These are phyloP conservation scores for Cacajao melanocephalus DNA, from an alignment of 2,797 vertebrate species.

Conservation along the genomic window DNA sequence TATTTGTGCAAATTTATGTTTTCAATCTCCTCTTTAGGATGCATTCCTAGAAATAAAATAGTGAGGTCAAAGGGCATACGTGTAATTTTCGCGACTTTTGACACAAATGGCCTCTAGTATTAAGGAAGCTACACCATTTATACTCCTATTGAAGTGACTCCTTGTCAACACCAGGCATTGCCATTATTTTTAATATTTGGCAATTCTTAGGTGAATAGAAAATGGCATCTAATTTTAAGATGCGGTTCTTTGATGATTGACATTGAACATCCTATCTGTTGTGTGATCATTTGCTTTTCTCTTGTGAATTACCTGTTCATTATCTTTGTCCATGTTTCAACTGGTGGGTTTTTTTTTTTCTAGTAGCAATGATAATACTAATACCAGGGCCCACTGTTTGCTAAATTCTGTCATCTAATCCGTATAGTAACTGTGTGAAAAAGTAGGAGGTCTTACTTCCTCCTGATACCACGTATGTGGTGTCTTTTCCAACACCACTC, in stretches of 20 bases:
- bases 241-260: not conserved
- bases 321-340: not conserved
- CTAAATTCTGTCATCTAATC: not conserved
- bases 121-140: not conserved
- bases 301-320: not conserved
- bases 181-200: constrained; percentile 31
- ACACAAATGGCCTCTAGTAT: not conserved
- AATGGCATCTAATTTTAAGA: not conserved
- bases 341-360: not conserved
- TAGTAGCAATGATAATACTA: not conserved
- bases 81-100: not conserved
- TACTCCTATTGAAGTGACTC: not conserved
- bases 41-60: not conserved
- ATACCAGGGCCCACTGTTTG: not conserved
- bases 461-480: not conserved
- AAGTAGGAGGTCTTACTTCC: not conserved
- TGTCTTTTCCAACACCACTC: not conserved
- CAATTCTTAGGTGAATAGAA: not conserved
- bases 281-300: not conserved
- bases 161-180: not conserved
- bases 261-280: not conserved
- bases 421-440: not conserved
- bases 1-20: not conserved
- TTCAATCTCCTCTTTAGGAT: not conserved
- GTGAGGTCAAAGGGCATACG: not conserved